Evolutionary conservation across 1,140 invertebrate species (phyloP).

Genomic region (Periplaneta americana): DNA sequence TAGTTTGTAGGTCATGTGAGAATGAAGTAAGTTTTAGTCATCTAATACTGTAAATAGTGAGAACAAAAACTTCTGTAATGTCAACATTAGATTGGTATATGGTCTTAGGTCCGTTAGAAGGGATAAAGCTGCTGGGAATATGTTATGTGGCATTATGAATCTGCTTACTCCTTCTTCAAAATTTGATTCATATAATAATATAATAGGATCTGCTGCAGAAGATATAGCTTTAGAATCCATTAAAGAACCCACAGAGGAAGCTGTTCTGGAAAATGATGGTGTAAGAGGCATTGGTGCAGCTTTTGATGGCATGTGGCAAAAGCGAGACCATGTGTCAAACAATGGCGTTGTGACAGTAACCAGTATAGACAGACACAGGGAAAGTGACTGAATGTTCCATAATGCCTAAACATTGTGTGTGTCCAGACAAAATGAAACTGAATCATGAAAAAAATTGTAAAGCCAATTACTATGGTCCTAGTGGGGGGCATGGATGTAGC

Average conservation of each 20-base stretch:
- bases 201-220: not conserved
- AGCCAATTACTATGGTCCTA: no score
- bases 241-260: conserved; percentile 12
- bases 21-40: no score
- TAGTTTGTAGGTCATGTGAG: no score
- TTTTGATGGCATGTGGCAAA: conserved; percentile 21
- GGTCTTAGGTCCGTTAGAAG: no score
- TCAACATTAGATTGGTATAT: no score
- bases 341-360: conserved; percentile 21
- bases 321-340: conserved; percentile 15
- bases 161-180: conserved; percentile 2
- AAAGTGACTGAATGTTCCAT: conserved; percentile 14
- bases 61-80: no score
- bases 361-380: conserved; percentile 14
- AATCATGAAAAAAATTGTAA: no score
- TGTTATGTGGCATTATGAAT: conserved; percentile 6
- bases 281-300: conserved; percentile 17
- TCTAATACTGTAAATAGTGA: no score
- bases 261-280: conserved; percentile 14
- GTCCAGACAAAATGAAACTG: not conserved
- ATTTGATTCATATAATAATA: not conserved
- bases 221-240: not conserved
- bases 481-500: no score
- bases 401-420: conserved; percentile 18
- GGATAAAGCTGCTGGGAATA: no score